phyloP scores from a whole-genome alignment of 1,140 invertebrate species.

The Vanessa tameamea region DNA sequence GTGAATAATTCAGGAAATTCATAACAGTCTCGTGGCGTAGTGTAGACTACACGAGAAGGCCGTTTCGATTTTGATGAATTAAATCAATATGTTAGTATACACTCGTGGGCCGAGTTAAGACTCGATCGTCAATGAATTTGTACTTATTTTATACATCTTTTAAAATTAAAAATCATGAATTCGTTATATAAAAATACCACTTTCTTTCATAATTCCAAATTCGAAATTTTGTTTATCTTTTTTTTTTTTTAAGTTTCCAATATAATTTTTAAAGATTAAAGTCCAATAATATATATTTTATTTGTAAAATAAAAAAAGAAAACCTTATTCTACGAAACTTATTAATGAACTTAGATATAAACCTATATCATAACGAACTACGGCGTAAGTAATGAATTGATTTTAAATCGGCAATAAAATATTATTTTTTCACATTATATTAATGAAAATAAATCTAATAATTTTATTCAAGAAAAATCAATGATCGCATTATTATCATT shows the following conservation, averaged over 20 bases:
- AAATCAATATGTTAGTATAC: slow-evolving; percentile 54
- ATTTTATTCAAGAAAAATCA: slow-evolving; percentile 7
- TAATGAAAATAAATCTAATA: not conserved
- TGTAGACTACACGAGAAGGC: slow-evolving; percentile 41
- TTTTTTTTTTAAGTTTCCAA: slow-evolving; percentile 50
- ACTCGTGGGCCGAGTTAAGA: slow-evolving; percentile 54
- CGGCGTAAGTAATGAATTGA: slow-evolving; percentile 39
- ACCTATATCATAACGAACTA: slow-evolving; percentile 56
- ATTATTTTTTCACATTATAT: slow-evolving; percentile 29
- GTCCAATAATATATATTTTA: slow-evolving; percentile 44
- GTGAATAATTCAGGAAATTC: slow-evolving; percentile 57
- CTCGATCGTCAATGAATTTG: slow-evolving; percentile 63
- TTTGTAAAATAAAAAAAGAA: slow-evolving; percentile 49
- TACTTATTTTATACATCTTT: slow-evolving; percentile 70
- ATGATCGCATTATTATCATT: not conserved
- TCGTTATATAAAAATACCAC: slow-evolving; percentile 73
- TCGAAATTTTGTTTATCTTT: slow-evolving; percentile 54
- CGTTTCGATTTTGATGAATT: slow-evolving; percentile 59
- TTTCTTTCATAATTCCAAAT: slow-evolving; percentile 61
- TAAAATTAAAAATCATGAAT: slow-evolving; percentile 64
- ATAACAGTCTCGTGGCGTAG: slow-evolving; percentile 54
- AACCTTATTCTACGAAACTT: slow-evolving; percentile 49
- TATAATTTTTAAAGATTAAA: slow-evolving; percentile 41
- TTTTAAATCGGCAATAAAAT: slow-evolving; percentile 9
- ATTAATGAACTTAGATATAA: slow-evolving; percentile 50